Percentiles rank a stretch among this genome's conserved stretches.
Conservation (phyloP, 2,797 vertebrate species). For the Acropternis orthonyx region DNA sequence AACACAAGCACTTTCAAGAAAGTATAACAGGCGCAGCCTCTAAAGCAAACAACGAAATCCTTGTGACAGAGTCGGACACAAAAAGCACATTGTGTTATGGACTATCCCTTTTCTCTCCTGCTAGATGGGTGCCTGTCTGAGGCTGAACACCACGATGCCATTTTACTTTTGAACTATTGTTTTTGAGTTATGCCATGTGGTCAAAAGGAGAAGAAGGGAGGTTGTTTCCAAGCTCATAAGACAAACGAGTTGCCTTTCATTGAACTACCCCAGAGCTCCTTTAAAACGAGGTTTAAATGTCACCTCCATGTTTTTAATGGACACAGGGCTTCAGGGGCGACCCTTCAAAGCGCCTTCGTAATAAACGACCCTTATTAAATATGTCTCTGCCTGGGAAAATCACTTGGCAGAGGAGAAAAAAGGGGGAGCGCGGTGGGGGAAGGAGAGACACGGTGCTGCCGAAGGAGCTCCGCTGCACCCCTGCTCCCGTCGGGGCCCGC, state of each 20-base stretch:
- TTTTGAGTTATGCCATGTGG: conserved; percentile 79
- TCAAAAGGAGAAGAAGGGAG: conserved; percentile 78
- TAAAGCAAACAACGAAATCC: conserved; percentile 79
- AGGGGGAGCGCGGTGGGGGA: neutral
- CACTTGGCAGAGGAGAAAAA: conserved; percentile 28
- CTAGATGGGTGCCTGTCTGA: conserved; percentile 78
- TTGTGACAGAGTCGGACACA: conserved; percentile 74
- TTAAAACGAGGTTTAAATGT: conserved; percentile 80
- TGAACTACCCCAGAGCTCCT: conserved; percentile 74
- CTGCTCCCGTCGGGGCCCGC: neutral
- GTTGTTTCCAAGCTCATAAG: conserved; percentile 75
- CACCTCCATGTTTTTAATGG: conserved; percentile 79
- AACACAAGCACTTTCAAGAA: conserved; percentile 77
- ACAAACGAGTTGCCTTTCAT: conserved; percentile 81
- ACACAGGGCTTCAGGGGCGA: conserved; percentile 74
- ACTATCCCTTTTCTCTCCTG: conserved; percentile 74
- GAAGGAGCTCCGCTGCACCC: neutral
- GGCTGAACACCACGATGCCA: conserved; percentile 74
- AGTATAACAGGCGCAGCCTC: conserved; percentile 76
- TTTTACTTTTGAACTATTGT: conserved; percentile 81
- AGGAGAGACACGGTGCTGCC: neutral
- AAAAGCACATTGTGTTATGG: conserved; percentile 77
- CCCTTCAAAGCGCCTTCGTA: conserved; percentile 75
- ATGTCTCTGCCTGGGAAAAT: conserved; percentile 73
- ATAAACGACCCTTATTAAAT: conserved; percentile 80